Percentiles rank a stretch among this genome's conserved stretches.
Conservation (phyloP, 2,888 invertebrate species). For the Anoplius nigerrimus region DNA sequence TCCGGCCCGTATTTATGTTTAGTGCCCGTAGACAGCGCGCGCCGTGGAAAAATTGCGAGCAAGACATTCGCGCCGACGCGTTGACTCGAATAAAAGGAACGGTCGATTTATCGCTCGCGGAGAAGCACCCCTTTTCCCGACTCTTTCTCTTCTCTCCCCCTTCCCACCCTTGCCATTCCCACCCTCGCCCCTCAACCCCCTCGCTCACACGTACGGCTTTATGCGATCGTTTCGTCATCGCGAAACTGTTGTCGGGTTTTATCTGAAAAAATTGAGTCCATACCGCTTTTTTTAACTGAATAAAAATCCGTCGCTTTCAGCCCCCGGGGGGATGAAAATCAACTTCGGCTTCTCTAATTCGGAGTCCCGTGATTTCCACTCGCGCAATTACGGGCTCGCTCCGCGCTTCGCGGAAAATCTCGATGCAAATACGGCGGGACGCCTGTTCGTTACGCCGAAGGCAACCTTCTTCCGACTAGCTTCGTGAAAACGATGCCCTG, state of each 20-base stretch:
- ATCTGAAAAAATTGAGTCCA: too few relatives aligned
- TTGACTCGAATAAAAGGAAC: conserved; percentile 51
- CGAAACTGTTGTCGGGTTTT: too few relatives aligned
- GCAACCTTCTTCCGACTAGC: not conserved
- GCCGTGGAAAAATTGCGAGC: conserved; percentile 48
- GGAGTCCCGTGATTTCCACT: too few relatives aligned
- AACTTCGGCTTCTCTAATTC: too few relatives aligned
- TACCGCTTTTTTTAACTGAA: too few relatives aligned
- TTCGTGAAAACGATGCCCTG: conserved; percentile 11
- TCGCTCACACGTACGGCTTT: not conserved
- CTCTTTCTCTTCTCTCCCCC: not conserved
- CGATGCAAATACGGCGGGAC: not conserved
- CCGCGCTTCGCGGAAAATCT: too few relatives aligned
- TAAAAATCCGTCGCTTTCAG: too few relatives aligned
- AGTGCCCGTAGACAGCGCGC: conserved; percentile 36
- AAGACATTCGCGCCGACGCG: conserved; percentile 38
- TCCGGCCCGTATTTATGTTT: conserved; percentile 16
- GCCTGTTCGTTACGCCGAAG: conserved; percentile 33
- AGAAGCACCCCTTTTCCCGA: not conserved
- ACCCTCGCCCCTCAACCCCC: not conserved
- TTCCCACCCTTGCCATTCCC: too few relatives aligned
- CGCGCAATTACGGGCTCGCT: too few relatives aligned
- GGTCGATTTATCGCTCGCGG: conserved; percentile 54
- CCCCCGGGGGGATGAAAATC: too few relatives aligned
- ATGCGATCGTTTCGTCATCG: too few relatives aligned